Base-by-base conservation (phyloP, 2,113 vertebrate species). In the Glaucidium brasilianum region DNA sequence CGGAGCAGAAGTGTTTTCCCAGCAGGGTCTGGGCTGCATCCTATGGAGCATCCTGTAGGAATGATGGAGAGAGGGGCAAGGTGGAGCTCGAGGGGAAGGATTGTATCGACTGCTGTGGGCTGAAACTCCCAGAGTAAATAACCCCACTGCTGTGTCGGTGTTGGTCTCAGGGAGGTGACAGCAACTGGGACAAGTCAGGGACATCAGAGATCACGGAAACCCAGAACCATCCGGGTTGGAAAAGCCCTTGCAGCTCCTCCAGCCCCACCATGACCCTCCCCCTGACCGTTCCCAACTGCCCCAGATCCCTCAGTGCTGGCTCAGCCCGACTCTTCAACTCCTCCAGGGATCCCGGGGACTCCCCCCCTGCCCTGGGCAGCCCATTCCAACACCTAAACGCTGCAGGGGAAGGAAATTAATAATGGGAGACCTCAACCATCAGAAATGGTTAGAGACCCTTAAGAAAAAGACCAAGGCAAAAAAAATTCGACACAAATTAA, bases 21-120 rank as follows among this genome's bases (percentile, higher is more conserved):
- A 37, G 37, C 32, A 17, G 32, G 27, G 7, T 32, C 18, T 1
- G 11, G 37, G 29, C 30, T 62, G 47, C 25, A 12, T 49, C 35
- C 32, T 17, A 49, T 11, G 45, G 63, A 9, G 37, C 35, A 26
- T 37, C 21, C 4, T 39, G 16, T 16, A 15, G 73, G 32, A 29
- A 52, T 4, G 59, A 29, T 15, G 34, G 52, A 20, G 50, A 14
- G 27, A 25, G 23, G 45, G 73, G 72, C 18, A 43, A 26, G 21
- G 35, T 63, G 64, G 43, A 77, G 30, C 39, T 35, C 1, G 11
- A 77, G 49, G 64, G 26, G 18, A 4, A 12, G 43, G 27, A 22
- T 18, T 20, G 1, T 5, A 30, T 35, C 43, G 16, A 43, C 66
- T 14, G n/a, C 5, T 2, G 3, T 15, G 25, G 30, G 3, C 15